Conservation (phyloP, 2,113 vertebrate genomes). For the Tiliqua scincoides region DNA sequence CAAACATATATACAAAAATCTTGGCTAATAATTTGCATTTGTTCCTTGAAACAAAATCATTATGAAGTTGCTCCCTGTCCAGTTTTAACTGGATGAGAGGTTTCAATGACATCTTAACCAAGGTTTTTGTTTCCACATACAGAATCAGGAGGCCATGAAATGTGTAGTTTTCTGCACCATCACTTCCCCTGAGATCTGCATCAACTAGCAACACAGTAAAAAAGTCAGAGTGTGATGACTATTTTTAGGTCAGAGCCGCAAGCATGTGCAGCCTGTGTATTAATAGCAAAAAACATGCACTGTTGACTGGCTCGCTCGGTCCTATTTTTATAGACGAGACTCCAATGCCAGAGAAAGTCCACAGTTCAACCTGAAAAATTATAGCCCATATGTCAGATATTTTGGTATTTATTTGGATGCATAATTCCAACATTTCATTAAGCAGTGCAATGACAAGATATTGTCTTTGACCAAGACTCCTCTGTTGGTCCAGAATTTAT, state of each 20-base stretch:
- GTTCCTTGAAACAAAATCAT: slow-evolving; percentile 4
- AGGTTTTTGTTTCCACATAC: slow-evolving; percentile 27
- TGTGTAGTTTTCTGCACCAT: slow-evolving; percentile 68
- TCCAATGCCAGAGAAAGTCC: neutral
- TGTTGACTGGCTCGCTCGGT: slow-evolving; percentile 50
- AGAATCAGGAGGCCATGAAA: slow-evolving; percentile 57
- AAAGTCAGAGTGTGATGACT: slow-evolving; percentile 56
- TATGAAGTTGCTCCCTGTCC: neutral
- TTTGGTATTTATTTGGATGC: neutral
- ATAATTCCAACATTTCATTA: neutral
- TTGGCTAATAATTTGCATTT: slow-evolving; percentile 9
- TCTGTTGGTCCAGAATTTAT: neutral
- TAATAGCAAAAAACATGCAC: slow-evolving; percentile 55
- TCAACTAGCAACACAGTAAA: slow-evolving; percentile 57
- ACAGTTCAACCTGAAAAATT: slow-evolving; percentile 39
- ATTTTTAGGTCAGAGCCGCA: slow-evolving; percentile 64
- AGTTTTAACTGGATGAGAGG: slow-evolving; percentile 16
- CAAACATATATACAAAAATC: neutral
- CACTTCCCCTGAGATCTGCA: slow-evolving; percentile 57
- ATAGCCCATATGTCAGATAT: neutral
- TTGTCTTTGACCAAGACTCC: neutral
- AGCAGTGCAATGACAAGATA: neutral
- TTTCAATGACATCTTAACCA: neutral
- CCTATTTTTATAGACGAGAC: slow-evolving; percentile 61
- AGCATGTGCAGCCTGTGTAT: slow-evolving; percentile 50